Base-by-base conservation (phyloP, 2,797 vertebrate genomes). In the Sebastes oblongus region DNA sequence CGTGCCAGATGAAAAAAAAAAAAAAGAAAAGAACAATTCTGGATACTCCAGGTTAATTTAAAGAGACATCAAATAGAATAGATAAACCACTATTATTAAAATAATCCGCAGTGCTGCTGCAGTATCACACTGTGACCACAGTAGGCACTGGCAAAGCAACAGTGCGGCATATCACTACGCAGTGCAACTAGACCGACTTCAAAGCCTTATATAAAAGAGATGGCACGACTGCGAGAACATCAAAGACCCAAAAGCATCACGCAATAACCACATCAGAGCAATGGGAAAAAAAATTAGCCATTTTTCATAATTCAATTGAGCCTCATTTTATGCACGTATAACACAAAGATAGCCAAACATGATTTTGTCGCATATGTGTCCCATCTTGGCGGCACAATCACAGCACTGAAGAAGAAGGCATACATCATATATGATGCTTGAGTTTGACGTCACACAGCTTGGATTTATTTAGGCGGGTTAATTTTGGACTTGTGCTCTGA, bases 171-270 rank as follows among this genome's bases (percentile, higher is more conserved):
- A 84, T 80, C 88, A 67, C 80, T 72, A 42, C 75, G 69, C 87
- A 32, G 72, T 62, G 71, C 80, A 87, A 89, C 69, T 34, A 86
- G 78, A 77, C 56, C 78, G 54, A 93, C 91, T 93, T 95, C 92
- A 95, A 93, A 94, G 91, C 84, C 84, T 84, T n/a, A 58, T 67
- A 78, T 78, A 89, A 91, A 92, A 90, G 88, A 88, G 82, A 93
- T 84, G 86, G 88, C 77, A 82, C 80, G 42, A 92, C 84, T 89
- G 87, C 78, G 78, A 83, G 77, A 88, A 92, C 92, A 92, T 95
- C 93, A 94, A 94, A 94, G 92, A 82, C 54, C 70, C 56, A 56
- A 76, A 87, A 78, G 75, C 84, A 92, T 89, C 86, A 84, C 83
- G 90, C 91, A 91, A 91, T 91, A 90, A 86, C 77, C 74, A 88